Percentiles rank a stretch among this genome's conserved stretches.
These are phyloP conservation scores for Brachirus orientalis DNA, from an alignment of 2,113 vertebrate species.

Conservation along the genomic window DNA sequence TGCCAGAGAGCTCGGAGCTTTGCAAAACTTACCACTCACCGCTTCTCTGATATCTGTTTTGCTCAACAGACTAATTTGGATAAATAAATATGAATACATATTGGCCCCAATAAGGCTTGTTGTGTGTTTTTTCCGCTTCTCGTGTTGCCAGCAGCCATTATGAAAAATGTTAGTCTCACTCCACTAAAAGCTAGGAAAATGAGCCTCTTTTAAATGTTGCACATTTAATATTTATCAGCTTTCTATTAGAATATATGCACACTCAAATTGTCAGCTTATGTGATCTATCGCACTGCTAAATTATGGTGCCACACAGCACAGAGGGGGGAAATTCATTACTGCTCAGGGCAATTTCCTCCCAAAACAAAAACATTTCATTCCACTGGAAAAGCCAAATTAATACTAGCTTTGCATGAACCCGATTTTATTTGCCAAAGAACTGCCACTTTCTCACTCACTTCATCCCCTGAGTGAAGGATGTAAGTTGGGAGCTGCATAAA, in stretches of 20 bases:
- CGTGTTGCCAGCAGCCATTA: conserved; percentile 72
- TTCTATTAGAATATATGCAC: conserved; percentile 84
- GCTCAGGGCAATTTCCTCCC: conserved; percentile 84
- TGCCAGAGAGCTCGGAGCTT: conserved; percentile 68
- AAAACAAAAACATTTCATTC: conserved; percentile 88
- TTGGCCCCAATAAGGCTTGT: conserved; percentile 61
- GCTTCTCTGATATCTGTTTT: conserved; percentile 73
- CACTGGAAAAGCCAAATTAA: conserved; percentile 82
- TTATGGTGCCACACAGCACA: conserved; percentile 78
- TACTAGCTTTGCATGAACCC: conserved; percentile 81
- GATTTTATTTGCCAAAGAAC: conserved; percentile 84
- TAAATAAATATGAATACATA: conserved; percentile 72
- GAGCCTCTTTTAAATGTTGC: conserved; percentile 81
- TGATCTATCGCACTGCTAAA: conserved; percentile 86
- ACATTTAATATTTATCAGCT: conserved; percentile 86
- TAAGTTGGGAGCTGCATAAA: conserved; percentile 70
- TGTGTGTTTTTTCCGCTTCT: conserved; percentile 33
- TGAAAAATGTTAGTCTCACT: conserved; percentile 68
- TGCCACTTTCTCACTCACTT: conserved; percentile 74
- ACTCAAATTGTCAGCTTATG: conserved; percentile 78
- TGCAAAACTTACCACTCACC: conserved; percentile 61
- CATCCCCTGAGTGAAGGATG: conserved; percentile 73
- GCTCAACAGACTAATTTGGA: conserved; percentile 73
- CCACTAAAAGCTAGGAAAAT: conserved; percentile 78
- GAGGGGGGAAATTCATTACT: conserved; percentile 82